These are phyloP conservation scores for Lophura nycthemera DNA, from an alignment of 2,113 vertebrate species.

Conservation along the genomic window DNA sequence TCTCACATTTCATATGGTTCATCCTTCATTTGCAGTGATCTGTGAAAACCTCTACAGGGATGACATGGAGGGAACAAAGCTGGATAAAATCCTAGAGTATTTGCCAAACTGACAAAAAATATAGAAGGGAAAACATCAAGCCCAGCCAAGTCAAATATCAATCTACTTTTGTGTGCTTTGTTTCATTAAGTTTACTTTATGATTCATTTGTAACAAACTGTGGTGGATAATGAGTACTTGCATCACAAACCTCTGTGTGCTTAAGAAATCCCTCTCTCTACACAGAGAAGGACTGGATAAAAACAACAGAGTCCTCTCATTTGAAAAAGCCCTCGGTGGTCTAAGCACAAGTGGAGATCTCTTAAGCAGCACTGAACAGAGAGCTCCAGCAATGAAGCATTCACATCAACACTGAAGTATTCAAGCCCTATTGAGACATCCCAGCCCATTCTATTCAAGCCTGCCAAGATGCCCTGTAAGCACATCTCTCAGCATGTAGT, in stretches of 20 bases:
- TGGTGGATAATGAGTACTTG: neutral
- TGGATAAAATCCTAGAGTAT: neutral
- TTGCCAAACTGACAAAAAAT: neutral
- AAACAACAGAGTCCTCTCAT: neutral
- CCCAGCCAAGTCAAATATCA: neutral
- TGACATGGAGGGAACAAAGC: neutral
- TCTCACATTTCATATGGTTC: neutral
- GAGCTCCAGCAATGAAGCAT: neutral
- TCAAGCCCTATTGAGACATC: neutral
- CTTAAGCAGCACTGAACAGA: neutral
- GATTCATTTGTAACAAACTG: neutral
- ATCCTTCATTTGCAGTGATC: neutral
- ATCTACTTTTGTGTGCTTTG: neutral
- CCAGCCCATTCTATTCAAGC: neutral
- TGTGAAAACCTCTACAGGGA: neutral
- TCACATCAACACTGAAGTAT: neutral
- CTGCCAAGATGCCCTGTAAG: neutral
- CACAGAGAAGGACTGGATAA: neutral
- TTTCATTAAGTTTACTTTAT: constrained; percentile 11
- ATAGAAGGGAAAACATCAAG: neutral
- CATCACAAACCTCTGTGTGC: neutral
- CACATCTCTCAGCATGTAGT: fast-evolving
- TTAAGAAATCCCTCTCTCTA: neutral
- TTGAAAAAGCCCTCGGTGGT: neutral
- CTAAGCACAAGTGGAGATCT: neutral